Conservation (phyloP, 2,797 vertebrate species). For the Carcharodon carcharias region DNA sequence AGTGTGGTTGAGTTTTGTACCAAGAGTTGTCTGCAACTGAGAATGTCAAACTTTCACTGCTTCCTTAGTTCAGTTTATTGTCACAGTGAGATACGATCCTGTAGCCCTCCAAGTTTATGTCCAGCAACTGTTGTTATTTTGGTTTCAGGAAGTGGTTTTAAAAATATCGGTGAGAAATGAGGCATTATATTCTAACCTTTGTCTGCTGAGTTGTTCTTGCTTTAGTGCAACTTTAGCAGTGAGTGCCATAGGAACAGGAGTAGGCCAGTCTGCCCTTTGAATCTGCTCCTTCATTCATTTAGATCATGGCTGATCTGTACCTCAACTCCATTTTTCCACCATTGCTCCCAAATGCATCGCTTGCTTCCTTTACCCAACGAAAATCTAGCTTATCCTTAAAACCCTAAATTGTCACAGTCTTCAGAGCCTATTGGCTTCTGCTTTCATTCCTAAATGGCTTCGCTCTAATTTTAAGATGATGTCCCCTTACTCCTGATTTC, state of each 20-base stretch:
- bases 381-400: not conserved
- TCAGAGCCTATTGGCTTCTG: not conserved
- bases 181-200: not conserved
- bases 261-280: not conserved
- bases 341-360: not conserved
- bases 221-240: not conserved
- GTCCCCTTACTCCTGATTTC: not conserved
- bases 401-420: not conserved
- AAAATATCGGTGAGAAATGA: not conserved
- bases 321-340: not conserved
- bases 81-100: not conserved
- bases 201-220: not conserved
- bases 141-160: constrained; percentile 10
- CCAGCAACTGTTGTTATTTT: not conserved
- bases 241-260: not conserved
- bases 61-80: not conserved
- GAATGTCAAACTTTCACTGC: not conserved
- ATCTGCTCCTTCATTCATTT: not conserved
- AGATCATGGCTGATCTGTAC: not conserved
- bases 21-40: not conserved
- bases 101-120: not conserved
- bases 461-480: not conserved
- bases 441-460: not conserved
- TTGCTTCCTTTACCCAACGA: not conserved
- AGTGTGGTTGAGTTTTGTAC: not conserved